A percentile compares a stretch with the other conserved stretches of the same genome.
phyloP scores from a whole-genome alignment of 2,113 vertebrate genomes.

The Bothrops jararaca region DNA sequence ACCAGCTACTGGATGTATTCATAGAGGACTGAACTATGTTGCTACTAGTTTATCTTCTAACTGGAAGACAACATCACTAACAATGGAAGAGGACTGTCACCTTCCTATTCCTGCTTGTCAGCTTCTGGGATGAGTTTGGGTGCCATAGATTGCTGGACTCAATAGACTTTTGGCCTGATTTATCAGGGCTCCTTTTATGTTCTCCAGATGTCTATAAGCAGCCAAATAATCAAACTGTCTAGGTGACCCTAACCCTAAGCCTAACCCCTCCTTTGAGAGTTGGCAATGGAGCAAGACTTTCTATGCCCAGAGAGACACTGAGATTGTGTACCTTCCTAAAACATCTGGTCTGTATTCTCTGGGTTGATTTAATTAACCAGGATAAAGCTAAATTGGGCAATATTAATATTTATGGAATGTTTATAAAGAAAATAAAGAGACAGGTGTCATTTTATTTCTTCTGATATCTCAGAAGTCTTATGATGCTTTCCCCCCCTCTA shows the following conservation, averaged over 20 bases:
- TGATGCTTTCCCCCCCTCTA: neutral
- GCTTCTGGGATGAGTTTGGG: neutral
- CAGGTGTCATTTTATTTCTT: neutral
- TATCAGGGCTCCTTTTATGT: neutral
- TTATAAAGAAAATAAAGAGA: neutral
- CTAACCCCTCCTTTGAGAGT: neutral
- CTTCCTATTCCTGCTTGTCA: neutral
- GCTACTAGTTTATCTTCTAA: neutral
- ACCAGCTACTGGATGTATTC: neutral
- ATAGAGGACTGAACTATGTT: neutral
- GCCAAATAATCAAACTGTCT: neutral
- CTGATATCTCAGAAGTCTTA: neutral
- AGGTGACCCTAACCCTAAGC: too few species aligned
- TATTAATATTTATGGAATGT: neutral
- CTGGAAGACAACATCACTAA: neutral
- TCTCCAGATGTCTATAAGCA: neutral
- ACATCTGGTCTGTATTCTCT: neutral
- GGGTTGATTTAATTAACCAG: neutral
- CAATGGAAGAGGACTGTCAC: neutral
- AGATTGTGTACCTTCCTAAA: neutral
- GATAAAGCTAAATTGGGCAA: neutral
- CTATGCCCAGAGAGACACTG: neutral
- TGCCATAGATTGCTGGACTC: neutral
- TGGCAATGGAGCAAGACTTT: neutral
- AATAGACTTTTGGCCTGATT: neutral